Conservation (phyloP, 2,113 vertebrate species). For the Microcebus griseorufus region DNA sequence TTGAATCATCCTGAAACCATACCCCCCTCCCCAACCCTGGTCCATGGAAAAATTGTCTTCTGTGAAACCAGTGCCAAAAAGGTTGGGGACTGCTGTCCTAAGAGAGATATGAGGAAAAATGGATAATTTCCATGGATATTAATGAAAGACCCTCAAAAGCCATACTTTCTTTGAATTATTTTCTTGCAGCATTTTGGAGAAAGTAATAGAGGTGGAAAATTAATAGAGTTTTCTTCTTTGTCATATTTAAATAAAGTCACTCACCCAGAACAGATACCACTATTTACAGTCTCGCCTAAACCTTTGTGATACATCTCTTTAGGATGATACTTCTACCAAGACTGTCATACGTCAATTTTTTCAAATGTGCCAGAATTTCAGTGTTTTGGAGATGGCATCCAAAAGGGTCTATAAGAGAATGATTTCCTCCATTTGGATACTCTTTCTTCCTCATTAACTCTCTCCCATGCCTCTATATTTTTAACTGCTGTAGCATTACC, state of each 20-base stretch:
- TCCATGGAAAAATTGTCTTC: too few species aligned
- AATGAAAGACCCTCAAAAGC: not conserved
- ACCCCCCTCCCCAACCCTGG: too few species aligned
- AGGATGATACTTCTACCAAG: not conserved
- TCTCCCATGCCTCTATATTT: not conserved
- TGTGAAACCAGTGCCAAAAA: not conserved
- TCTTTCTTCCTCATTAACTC: not conserved
- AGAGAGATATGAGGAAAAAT: not conserved
- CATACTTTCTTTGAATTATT: slow-evolving; percentile 20
- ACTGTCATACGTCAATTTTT: not conserved
- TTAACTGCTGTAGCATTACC: not conserved
- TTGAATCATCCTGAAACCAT: too few species aligned
- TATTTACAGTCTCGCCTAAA: not conserved
- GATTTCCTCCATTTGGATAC: not conserved
- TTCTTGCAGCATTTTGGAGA: not conserved
- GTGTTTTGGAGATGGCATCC: not conserved
- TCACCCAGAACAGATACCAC: not conserved
- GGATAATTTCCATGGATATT: not conserved
- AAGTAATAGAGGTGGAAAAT: not conserved
- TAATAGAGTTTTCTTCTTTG: not conserved
- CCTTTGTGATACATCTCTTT: not conserved
- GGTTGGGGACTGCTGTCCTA: not conserved
- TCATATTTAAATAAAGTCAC: slow-evolving; percentile 20
- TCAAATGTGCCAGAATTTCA: not conserved
- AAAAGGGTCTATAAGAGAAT: not conserved